Evolutionary conservation across 1,140 invertebrate species (phyloP).

Genomic region (Drosophila takahashii): DNA sequence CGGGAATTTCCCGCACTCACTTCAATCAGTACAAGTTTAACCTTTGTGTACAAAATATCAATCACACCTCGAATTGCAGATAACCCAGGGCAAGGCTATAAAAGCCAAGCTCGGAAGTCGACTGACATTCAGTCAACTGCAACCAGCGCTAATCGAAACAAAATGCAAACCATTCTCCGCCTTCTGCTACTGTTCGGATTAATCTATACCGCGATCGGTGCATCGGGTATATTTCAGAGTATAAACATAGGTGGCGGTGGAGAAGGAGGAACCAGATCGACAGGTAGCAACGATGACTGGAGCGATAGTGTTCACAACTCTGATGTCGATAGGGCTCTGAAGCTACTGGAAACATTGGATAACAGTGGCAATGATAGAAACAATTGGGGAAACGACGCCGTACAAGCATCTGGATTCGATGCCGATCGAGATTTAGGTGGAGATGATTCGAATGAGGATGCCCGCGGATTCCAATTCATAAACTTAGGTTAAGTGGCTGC

Average conservation of each 20-base stretch:
- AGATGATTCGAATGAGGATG: background rate
- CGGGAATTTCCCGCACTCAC: constrained; percentile 29
- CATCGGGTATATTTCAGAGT: constrained; percentile 13
- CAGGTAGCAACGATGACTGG: background rate
- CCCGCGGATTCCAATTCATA: constrained; percentile 9
- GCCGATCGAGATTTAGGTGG: background rate
- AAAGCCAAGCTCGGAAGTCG: constrained; percentile 15
- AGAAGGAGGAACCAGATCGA: background rate
- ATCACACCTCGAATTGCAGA: constrained; percentile 11
- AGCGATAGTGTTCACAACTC: constrained; percentile 9
- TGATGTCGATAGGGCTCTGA: constrained; percentile 17
- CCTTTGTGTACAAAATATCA: constrained; percentile 3
- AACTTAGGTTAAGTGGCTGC: background rate
- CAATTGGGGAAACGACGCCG: constrained; percentile 10
- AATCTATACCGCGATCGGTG: constrained; percentile 16
- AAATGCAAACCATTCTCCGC: constrained; percentile 31
- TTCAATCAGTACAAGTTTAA: constrained; percentile 14
- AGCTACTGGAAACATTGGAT: constrained; percentile 18
- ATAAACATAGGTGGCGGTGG: constrained; percentile 16
- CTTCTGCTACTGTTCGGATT: constrained; percentile 32
- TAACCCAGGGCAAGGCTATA: constrained; percentile 34
- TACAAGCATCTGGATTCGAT: constrained; percentile 6
- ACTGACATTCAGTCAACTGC: constrained; percentile 33
- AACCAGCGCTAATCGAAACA: constrained; percentile 1
- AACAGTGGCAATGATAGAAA: constrained; percentile 5